phyloP scores from a whole-genome alignment of 2,797 vertebrate genomes.

The Rhinoraja longicauda region DNA sequence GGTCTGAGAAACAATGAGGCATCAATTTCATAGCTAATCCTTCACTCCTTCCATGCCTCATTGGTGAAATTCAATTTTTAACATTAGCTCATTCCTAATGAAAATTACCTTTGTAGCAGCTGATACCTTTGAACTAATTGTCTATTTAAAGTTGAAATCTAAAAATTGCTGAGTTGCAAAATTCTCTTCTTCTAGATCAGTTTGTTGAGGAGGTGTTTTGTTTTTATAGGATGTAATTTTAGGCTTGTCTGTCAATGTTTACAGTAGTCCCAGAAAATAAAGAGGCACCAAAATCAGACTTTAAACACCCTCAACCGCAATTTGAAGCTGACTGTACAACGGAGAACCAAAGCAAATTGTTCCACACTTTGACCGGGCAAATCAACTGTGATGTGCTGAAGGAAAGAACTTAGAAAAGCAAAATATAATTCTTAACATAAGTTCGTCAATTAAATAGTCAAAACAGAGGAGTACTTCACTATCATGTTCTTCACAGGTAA shows the following conservation, averaged over 20 bases:
- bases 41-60: neutral
- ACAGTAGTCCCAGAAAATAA: neutral
- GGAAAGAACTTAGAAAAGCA: neutral
- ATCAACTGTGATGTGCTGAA: neutral
- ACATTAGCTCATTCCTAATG: neutral
- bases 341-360: neutral
- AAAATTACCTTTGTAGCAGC: neutral
- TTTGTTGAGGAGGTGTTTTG: too few relatives aligned
- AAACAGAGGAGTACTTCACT: neutral
- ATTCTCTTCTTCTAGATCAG: too few relatives aligned
- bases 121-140: too few relatives aligned
- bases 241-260: too few relatives aligned
- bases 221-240: too few relatives aligned
- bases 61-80: neutral
- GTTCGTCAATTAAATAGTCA: neutral
- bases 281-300: neutral
- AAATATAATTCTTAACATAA: neutral
- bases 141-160: too few relatives aligned
- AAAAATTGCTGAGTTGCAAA: too few relatives aligned
- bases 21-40: neutral
- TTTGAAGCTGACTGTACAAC: neutral
- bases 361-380: neutral
- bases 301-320: neutral
- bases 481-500: conserved; percentile 18
- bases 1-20: neutral